These are phyloP conservation scores for Resseliella maxima DNA, from an alignment of 2,888 invertebrate species.

Conservation along the genomic window DNA sequence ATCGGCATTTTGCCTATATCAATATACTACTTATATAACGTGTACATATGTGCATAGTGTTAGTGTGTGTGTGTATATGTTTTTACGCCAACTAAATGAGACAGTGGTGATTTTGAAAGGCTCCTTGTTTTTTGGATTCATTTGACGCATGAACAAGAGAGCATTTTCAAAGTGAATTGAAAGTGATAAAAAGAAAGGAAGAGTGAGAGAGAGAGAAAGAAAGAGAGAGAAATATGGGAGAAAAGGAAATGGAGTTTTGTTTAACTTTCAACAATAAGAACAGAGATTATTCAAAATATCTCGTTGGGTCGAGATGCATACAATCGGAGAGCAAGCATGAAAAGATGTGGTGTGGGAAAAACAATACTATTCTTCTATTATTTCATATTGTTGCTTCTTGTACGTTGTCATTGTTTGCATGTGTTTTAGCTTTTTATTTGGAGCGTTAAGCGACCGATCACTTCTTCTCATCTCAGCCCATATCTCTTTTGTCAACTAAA, in stretches of 20 bases:
- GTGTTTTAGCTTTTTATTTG: constrained; percentile 17
- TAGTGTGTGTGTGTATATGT: background rate
- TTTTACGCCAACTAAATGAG: background rate
- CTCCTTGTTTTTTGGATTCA: background rate
- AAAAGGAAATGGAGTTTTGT: background rate
- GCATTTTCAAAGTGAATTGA: too few relatives aligned
- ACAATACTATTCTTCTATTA: constrained; percentile 34
- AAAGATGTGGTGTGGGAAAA: constrained; percentile 46
- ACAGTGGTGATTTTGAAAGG: background rate
- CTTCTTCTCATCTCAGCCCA: background rate
- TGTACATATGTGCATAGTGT: background rate
- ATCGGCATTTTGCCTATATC: background rate
- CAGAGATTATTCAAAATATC: constrained; percentile 32
- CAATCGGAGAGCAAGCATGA: background rate
- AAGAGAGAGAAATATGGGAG: background rate
- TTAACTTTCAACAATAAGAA: constrained; percentile 5
- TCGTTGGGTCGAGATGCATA: background rate
- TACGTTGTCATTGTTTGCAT: constrained; percentile 13
- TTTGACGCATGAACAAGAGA: background rate
- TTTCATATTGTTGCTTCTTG: constrained; percentile 8
- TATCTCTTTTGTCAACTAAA: background rate
- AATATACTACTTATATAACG: too few relatives aligned
- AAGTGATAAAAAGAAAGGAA: too few relatives aligned
- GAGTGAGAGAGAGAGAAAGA: background rate
- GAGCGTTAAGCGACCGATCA: background rate